These are phyloP conservation scores for Drosophila bifasciata DNA, from an alignment of 1,140 invertebrate genomes.

Conservation along the genomic window DNA sequence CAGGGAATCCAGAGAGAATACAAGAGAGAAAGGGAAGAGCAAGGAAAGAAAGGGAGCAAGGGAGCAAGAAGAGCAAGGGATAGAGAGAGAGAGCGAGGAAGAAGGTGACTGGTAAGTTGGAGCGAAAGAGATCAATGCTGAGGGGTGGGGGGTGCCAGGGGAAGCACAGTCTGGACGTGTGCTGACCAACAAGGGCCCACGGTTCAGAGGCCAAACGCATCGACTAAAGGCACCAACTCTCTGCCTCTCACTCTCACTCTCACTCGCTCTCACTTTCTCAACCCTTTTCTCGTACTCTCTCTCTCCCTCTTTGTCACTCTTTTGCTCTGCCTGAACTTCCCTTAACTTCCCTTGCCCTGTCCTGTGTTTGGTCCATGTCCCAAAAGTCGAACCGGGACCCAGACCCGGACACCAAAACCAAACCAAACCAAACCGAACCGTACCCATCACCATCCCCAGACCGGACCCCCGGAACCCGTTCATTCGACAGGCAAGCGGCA, in stretches of 20 bases:
- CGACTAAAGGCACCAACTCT: slow-evolving; percentile 33
- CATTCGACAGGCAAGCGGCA: slow-evolving; percentile 66
- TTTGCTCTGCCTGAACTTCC: neutral
- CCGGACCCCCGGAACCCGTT: slow-evolving; percentile 39
- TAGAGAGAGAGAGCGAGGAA: neutral
- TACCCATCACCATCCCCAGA: neutral
- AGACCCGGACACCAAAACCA: slow-evolving; percentile 3
- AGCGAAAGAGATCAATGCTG: slow-evolving; percentile 5
- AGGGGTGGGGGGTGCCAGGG: slow-evolving; percentile 9
- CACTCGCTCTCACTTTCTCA: neutral
- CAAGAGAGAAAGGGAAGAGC: too few species aligned
- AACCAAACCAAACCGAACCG: neutral
- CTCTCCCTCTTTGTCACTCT: neutral
- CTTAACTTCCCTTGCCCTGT: slow-evolving; percentile 5
- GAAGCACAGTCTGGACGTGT: slow-evolving; percentile 54
- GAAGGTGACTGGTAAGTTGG: neutral
- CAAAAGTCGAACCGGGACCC: slow-evolving; percentile 42
- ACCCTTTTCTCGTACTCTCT: neutral
- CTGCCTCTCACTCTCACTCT: neutral
- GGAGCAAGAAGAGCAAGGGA: neutral
- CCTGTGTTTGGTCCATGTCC: slow-evolving; percentile 44
- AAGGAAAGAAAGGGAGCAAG: neutral
- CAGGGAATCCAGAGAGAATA: neutral
- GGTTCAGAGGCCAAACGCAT: slow-evolving; percentile 80
- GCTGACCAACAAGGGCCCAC: slow-evolving; percentile 66